Conservation (phyloP, 2,888 invertebrate species). For the Drosophila bunnanda region DNA sequence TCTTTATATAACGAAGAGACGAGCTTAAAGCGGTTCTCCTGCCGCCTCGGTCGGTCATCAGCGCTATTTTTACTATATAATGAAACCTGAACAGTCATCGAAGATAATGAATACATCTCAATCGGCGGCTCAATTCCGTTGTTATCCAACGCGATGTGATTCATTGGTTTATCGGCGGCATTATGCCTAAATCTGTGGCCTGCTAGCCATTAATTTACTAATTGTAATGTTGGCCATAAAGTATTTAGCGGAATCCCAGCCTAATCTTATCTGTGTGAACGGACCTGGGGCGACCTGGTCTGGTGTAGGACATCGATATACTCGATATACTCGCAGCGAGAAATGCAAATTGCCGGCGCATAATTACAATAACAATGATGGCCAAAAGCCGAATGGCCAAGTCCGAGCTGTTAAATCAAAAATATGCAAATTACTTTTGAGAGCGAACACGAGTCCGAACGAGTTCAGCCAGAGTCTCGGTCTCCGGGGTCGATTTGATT, state of each 20-base stretch:
- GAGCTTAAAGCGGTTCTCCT: constrained; percentile 17
- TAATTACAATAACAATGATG: constrained; percentile 67
- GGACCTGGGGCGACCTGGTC: constrained; percentile 25
- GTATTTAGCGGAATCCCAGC: constrained; percentile 43
- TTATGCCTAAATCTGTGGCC: constrained; percentile 55
- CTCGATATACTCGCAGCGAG: constrained; percentile 12
- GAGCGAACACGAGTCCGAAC: constrained; percentile 55
- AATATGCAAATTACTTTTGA: constrained; percentile 76
- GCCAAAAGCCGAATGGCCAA: constrained; percentile 51
- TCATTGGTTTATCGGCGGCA: constrained; percentile 48
- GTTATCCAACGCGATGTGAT: constrained; percentile 51
- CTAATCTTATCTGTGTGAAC: constrained; percentile 62
- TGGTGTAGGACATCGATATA: constrained; percentile 51
- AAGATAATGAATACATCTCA: constrained; percentile 65
- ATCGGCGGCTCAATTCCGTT: constrained; percentile 29
- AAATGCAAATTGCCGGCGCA: constrained; percentile 42
- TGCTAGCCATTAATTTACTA: constrained; percentile 57
- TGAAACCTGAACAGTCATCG: constrained; percentile 67
- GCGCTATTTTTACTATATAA: constrained; percentile 35
- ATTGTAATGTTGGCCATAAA: constrained; percentile 56
- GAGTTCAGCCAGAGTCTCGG: constrained; percentile 19
- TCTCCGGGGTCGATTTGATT: constrained; percentile 54
- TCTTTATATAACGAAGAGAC: constrained; percentile 34
- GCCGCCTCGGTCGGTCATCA: constrained; percentile 15
- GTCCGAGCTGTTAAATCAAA: constrained; percentile 79